Evolutionary conservation across 1,140 invertebrate genomes (phyloP).

Genomic region (Littorina saxatilis): DNA sequence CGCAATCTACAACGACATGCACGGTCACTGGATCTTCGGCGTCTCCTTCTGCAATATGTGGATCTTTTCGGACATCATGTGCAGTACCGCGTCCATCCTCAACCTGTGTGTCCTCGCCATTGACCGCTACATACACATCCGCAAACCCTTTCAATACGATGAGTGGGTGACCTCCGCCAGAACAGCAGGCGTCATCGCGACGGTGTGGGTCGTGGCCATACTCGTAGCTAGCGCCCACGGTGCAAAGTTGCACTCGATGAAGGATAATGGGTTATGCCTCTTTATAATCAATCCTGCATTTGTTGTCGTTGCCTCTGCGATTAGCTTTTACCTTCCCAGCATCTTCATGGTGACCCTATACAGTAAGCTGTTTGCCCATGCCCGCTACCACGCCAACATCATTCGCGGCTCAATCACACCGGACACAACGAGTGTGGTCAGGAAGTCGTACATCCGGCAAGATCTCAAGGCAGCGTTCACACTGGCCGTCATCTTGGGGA

Average conservation of each 20-base stretch:
- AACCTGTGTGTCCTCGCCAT: conserved; percentile 79
- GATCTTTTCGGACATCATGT: conserved; percentile 77
- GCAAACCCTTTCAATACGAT: background rate
- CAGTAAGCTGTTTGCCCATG: conserved; percentile 94
- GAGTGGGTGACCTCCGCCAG: too few species aligned
- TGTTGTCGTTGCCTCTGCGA: conserved; percentile 96
- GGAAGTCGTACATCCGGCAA: background rate
- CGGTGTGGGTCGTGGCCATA: too few species aligned
- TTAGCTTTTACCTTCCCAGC: conserved; percentile 97
- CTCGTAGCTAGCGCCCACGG: too few species aligned
- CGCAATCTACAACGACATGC: conserved; percentile 75
- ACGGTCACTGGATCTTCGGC: conserved; percentile 75
- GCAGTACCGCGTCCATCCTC: conserved; percentile 79
- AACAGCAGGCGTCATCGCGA: too few species aligned
- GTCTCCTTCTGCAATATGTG: conserved; percentile 76
- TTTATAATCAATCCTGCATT: conserved; percentile 87
- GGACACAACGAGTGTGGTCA: conserved; percentile 26
- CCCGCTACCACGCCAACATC: conserved; percentile 96
- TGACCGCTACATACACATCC: conserved; percentile 78
- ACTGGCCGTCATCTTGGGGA: conserved; percentile 92
- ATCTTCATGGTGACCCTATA: conserved; percentile 93
- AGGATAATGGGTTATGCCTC: conserved; percentile 55
- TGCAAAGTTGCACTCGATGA: conserved; percentile 80
- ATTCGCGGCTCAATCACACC: conserved; percentile 71
- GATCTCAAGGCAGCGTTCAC: conserved; percentile 87